A percentile compares a stretch with the other conserved stretches of the same genome.
These are phyloP conservation scores for Linurgus olivaceus DNA, from an alignment of 2,797 vertebrate species.

Conservation along the genomic window DNA sequence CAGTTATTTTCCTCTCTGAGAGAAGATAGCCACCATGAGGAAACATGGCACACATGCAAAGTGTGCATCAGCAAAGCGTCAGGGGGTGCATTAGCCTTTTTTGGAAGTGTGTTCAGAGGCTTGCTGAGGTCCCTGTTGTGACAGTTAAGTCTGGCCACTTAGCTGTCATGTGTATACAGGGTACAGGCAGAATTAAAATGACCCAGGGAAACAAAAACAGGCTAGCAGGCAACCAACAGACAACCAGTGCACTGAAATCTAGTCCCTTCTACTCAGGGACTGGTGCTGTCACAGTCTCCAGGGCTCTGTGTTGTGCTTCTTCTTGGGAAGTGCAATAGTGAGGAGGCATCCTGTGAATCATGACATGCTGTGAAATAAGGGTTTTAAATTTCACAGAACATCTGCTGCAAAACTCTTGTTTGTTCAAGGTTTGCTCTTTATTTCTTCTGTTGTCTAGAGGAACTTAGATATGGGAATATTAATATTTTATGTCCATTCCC, in stretches of 20 bases:
- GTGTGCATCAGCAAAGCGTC: not conserved
- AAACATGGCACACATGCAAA: not conserved
- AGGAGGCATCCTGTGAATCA: not conserved
- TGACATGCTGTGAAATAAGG: not conserved
- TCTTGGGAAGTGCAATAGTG: not conserved
- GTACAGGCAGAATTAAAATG: not conserved
- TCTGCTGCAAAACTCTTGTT: not conserved
- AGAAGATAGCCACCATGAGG: not conserved
- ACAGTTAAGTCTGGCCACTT: not conserved
- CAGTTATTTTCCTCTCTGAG: not conserved
- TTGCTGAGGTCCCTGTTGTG: not conserved
- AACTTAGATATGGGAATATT: constrained; percentile 26
- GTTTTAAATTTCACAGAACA: not conserved
- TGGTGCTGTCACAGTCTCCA: not conserved
- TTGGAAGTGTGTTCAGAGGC: not conserved
- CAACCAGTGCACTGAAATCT: not conserved
- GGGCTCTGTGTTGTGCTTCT: not conserved
- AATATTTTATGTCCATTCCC: constrained; percentile 43
- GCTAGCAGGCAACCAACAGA: not conserved
- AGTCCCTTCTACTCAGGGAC: not conserved
- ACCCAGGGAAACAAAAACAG: not conserved
- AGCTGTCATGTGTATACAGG: not conserved
- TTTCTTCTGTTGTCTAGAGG: not conserved
- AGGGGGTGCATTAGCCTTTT: not conserved
- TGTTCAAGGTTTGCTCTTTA: not conserved